Base-by-base conservation (phyloP, 2,888 invertebrate species). In the Isotomurus palustris region DNA sequence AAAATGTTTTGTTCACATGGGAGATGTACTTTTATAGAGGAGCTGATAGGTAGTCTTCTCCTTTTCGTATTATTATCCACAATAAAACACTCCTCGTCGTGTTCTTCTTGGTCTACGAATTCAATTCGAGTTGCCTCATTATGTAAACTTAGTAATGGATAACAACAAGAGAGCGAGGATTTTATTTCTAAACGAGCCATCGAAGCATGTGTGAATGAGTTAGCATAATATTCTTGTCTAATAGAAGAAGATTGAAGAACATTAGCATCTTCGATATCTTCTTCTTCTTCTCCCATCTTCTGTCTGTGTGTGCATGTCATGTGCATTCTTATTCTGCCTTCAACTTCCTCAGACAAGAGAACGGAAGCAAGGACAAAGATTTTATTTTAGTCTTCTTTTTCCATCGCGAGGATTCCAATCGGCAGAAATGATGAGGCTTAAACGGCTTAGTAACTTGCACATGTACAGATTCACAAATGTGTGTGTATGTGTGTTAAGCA, bases 111-210 rank as follows among this genome's bases (percentile, higher is more conserved):
- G 22, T 43, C 24, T 43, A 6, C 24, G 24, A 22, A 43, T 43
- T 43, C 43, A 43, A 43, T 43, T 43, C 43, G 43, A 43, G 43
- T 43, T 43, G 43, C 22, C 43, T 43, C 43, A 43, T 43, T 43
- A 43, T 43, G 43, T 24, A 22, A 43, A 43, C 17, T 43, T 22
- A 19, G 43, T 43, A 43, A 43, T 43, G 24, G 43, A 43, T 43
- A 43, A 43, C 24, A 43, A 22, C 10, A 22, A 5, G 3, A 22
- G n/a, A n/a, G 14, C 5, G 14, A 38, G n/a, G n/a, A 38, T 38
- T 40, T 17, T n/a, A n/a, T n/a, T 14, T 43, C 21, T 24, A 43
- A 43, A 43, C 43, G 43, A 43, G 43, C 43, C 43, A 43, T 43
- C 43, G 22, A 43, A 22, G 22, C 43, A 43, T 43, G 43, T 43